A percentile compares a stretch with the other conserved stretches of the same genome.
phyloP scores from a whole-genome alignment of 2,797 vertebrate genomes.

The Sylvilagus floridanus region DNA sequence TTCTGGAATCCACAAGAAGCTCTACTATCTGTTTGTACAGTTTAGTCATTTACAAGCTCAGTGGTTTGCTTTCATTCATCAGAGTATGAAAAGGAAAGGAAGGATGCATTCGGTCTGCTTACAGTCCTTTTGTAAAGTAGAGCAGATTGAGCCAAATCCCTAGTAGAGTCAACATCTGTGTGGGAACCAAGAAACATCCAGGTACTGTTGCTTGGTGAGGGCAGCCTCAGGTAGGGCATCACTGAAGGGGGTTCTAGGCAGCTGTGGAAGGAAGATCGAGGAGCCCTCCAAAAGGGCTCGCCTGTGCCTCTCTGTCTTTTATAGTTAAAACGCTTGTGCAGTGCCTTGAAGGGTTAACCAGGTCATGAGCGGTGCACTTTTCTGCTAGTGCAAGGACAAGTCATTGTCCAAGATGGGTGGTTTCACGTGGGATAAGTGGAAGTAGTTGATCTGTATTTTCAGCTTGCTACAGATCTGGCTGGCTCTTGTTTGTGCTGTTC shows the following conservation, averaged over 20 bases:
- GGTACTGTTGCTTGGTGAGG: not conserved
- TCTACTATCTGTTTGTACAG: too few species aligned
- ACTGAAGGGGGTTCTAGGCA: not conserved
- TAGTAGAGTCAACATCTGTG: not conserved
- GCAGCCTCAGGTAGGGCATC: not conserved
- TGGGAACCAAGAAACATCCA: not conserved
- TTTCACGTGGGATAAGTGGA: not conserved
- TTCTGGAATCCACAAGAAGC: too few species aligned
- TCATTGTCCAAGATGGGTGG: not conserved
- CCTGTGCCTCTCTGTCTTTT: not conserved
- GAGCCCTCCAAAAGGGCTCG: not conserved
- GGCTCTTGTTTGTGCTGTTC: not conserved
- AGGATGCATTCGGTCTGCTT: too few species aligned
- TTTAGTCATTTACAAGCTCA: too few species aligned
- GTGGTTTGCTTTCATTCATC: too few species aligned
- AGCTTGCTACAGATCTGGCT: not conserved
- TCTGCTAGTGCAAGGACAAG: not conserved
- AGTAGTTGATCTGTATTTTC: not conserved
- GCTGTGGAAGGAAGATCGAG: not conserved
- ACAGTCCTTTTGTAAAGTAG: not conserved
- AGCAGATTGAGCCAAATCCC: not conserved
- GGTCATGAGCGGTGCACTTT: not conserved
- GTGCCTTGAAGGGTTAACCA: not conserved
- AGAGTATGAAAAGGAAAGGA: too few species aligned
- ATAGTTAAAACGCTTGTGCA: not conserved